Base-by-base conservation (phyloP, 2,888 invertebrate genomes). In the Amphipyra berbera region DNA sequence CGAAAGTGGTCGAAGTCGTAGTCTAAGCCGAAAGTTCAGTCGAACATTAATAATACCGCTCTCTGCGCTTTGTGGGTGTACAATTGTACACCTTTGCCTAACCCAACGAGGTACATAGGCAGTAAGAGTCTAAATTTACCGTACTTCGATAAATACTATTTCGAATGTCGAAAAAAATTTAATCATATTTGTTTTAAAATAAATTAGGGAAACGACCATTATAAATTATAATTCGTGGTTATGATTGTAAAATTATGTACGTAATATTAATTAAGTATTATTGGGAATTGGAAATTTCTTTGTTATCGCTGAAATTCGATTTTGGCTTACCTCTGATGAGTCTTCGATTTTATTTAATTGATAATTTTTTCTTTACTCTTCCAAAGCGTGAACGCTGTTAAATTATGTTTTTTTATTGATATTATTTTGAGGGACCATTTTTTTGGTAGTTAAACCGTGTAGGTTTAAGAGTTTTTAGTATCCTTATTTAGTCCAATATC, bases 221-320 rank as follows among this genome's bases (percentile, higher is more conserved):
- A 56, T 37, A 48, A 49, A 45, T 44, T 15, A 30, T 42, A 52
- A 53, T 61, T 57, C 27, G 47, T 62, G 52, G 52, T 55, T 63
- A 63, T 48, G 38, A 53, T 56, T 38, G 41, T 37, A 57, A 9
- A 54, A 37, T 41, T 27, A 56, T 40, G 40, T 56, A 63, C n/a
- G 49, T 67, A 68, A 58, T 38, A 14, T 52, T 15, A 49, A 33
- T 35, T 35, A 54, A 47, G 14, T 61, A 58, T 55, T 52, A 68
- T 37, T 67, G 47, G 45, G 42, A 46, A 54, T 55, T 50, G 40
- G 30, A n/a, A 54, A 42, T 48, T 48, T 62, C n/a, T 73, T 44
- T 53, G 52, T 55, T 48, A 38, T 33, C 4, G 72, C 74, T 72
- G 33, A 69, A 73, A 73, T 72, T 55, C 47, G 35, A 73, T 73